Evolutionary conservation across 2,797 vertebrate species (phyloP).

Genomic region (Decapterus maruadsi): DNA sequence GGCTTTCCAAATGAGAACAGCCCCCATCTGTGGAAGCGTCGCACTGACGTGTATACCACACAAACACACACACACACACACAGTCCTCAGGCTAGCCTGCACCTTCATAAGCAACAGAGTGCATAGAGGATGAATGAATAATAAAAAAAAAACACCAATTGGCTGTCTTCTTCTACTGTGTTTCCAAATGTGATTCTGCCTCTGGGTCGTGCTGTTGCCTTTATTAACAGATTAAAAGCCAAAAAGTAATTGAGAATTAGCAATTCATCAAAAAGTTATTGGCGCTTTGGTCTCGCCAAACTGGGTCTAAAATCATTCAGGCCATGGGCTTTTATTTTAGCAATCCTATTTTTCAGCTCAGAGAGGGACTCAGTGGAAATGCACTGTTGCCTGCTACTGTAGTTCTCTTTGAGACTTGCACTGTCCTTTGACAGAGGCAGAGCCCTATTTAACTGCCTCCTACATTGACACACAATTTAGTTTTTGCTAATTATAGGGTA

Average conservation of each 20-base stretch:
- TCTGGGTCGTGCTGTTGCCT: constrained; percentile 35
- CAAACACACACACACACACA: constrained; percentile 14
- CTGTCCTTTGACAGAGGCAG: constrained; percentile 73
- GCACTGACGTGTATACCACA: constrained; percentile 34
- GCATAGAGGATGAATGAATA: constrained; percentile 45
- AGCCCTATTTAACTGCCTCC: constrained; percentile 75
- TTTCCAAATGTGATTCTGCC: constrained; percentile 52
- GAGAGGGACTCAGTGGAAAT: constrained; percentile 36
- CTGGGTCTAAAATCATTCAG: constrained; percentile 58
- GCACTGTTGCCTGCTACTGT: constrained; percentile 32
- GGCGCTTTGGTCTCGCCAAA: constrained; percentile 58
- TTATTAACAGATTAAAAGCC: constrained; percentile 70
- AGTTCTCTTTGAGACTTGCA: constrained; percentile 56
- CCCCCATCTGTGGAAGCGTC: constrained; percentile 53
- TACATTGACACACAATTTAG: constrained; percentile 78
- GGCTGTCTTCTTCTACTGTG: constrained; percentile 39
- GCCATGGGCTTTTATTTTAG: constrained; percentile 53
- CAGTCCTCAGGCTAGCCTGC: constrained; percentile 51
- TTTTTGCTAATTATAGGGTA: constrained; percentile 85
- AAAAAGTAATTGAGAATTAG: constrained; percentile 73
- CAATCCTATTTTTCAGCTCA: constrained; percentile 43
- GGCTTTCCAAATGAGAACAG: constrained; percentile 57
- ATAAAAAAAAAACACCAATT: constrained; percentile 42
- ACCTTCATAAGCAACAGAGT: constrained; percentile 51
- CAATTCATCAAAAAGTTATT: constrained; percentile 72